phyloP scores from a whole-genome alignment of 2,797 vertebrate species.

The Enteromius unitaeniatus region DNA sequence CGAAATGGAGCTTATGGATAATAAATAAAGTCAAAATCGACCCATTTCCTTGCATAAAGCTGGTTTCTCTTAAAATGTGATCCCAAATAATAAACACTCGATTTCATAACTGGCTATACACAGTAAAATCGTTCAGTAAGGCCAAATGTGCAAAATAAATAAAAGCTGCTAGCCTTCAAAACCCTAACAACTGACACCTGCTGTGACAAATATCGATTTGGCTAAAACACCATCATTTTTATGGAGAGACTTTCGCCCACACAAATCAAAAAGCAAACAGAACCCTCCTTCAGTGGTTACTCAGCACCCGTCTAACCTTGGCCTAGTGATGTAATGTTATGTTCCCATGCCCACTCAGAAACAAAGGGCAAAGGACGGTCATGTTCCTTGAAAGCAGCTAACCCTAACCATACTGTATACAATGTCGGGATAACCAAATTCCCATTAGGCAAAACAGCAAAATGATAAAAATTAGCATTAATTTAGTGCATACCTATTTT shows the following conservation, averaged over 20 bases:
- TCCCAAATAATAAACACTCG: not conserved
- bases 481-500: not conserved
- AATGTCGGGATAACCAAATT: no score
- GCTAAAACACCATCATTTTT: not conserved
- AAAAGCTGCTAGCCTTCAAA: not conserved
- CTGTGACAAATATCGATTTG: not conserved
- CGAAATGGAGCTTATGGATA: not conserved
- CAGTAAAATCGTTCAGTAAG: not conserved
- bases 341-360: constrained; percentile 1
- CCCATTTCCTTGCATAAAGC: not conserved
- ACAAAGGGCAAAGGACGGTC: constrained; percentile 29
- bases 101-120: not conserved
- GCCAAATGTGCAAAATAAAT: not conserved
- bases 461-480: not conserved
- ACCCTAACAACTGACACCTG: not conserved
- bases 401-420: no score
- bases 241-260: not conserved
- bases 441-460: not conserved
- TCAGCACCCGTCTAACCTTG: not conserved
- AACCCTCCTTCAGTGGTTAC: not conserved
- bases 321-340: constrained; percentile 25
- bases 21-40: not conserved
- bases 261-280: constrained; percentile 8
- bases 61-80: not conserved
- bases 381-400: constrained; percentile 24